Conservation (phyloP, 2,888 invertebrate genomes). For the Tubulanus polymorphus region DNA sequence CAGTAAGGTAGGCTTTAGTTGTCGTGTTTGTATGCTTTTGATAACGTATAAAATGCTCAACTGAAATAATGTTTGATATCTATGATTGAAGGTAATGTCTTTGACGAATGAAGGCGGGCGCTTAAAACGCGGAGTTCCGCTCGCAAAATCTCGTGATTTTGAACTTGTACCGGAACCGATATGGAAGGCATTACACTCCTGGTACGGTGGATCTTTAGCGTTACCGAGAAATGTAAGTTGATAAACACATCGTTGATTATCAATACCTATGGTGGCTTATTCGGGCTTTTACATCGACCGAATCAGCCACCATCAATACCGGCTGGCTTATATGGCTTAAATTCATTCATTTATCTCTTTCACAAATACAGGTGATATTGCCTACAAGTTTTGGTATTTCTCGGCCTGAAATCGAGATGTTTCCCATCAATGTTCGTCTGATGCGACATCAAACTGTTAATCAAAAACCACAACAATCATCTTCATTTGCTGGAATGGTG, state of each 20-base stretch:
- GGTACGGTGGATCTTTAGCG: conserved; percentile 78
- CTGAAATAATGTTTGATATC: background rate
- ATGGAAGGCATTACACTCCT: conserved; percentile 77
- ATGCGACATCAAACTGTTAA: conserved; percentile 62
- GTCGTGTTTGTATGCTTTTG: conserved; percentile 4
- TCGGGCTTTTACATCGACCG: too few species aligned
- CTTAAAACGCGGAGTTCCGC: conserved; percentile 68
- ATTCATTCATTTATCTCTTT: too few species aligned
- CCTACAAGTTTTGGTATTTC: conserved; percentile 24
- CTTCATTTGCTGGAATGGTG: conserved; percentile 56
- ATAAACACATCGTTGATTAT: background rate
- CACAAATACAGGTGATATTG: conserved; percentile 41
- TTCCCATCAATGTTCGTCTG: conserved; percentile 74
- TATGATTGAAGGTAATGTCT: conserved; percentile 59
- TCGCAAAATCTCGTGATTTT: conserved; percentile 78
- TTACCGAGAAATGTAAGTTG: conserved; percentile 70
- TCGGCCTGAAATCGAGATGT: conserved; percentile 72
- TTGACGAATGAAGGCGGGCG: conserved; percentile 86
- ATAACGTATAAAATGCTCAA: background rate
- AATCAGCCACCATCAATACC: too few species aligned
- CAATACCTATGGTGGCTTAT: background rate
- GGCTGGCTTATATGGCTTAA: too few species aligned
- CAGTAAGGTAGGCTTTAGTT: conserved; percentile 60
- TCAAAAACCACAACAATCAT: conserved; percentile 54
- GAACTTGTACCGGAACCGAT: conserved; percentile 79